phyloP scores from a whole-genome alignment of 2,113 vertebrate genomes.

The Pangasianodon gigas region DNA sequence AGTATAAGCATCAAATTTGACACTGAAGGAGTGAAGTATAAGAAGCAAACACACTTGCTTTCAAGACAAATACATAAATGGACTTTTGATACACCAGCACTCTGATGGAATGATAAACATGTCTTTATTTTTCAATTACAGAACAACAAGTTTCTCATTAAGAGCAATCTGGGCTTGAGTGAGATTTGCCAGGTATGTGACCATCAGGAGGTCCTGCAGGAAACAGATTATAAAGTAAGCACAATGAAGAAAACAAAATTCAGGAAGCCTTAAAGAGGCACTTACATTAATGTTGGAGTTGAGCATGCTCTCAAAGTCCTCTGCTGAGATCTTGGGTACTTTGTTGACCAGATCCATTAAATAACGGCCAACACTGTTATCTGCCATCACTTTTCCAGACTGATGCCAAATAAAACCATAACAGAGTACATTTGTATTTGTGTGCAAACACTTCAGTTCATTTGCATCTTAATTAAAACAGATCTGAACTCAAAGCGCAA shows the following conservation, averaged over 20 bases:
- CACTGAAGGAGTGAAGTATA: neutral
- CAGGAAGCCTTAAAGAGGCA: neutral
- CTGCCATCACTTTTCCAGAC: constrained; percentile 93
- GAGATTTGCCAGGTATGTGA: constrained; percentile 86
- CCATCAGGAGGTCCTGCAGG: constrained; percentile 77
- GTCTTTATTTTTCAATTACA: constrained; percentile 40
- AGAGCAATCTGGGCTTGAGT: constrained; percentile 87
- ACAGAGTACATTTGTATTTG: neutral
- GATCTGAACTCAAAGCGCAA: neutral
- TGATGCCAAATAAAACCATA: constrained; percentile 56
- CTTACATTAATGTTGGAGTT: constrained; percentile 99
- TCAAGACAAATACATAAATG: neutral
- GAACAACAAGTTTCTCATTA: constrained; percentile 74
- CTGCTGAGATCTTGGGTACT: constrained; percentile 91
- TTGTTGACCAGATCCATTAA: constrained; percentile 97
- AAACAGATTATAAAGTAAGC: constrained; percentile 8
- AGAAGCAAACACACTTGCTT: neutral
- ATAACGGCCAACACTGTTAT: constrained; percentile 94
- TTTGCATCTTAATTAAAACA: neutral
- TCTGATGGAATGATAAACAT: constrained; percentile 34
- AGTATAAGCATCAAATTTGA: neutral
- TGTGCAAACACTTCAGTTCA: neutral
- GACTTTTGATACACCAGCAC: neutral
- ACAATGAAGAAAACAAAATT: neutral
- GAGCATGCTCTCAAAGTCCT: constrained; percentile 98